Evolutionary conservation across 1,140 invertebrate genomes (phyloP).

Genomic region (Brachionus paranguensis): DNA sequence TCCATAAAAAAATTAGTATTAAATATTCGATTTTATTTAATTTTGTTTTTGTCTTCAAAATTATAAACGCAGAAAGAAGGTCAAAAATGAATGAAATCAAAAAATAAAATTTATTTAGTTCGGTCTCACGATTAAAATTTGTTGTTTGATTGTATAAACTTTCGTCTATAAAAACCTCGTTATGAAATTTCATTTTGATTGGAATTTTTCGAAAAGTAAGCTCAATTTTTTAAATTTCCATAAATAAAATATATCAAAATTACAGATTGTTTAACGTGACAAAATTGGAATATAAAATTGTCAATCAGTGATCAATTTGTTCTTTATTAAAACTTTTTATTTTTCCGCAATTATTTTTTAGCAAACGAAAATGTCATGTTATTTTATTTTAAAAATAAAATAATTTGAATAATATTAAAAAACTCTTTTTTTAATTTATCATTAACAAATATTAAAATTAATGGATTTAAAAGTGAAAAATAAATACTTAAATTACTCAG

Average conservation of each 20-base stretch:
- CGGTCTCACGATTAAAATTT: background rate
- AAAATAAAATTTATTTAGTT: background rate
- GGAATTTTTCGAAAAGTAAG: background rate
- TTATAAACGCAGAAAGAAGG: background rate
- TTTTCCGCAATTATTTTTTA: too few species aligned
- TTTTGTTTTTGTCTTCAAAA: background rate
- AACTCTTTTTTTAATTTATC: background rate
- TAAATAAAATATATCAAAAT: too few species aligned
- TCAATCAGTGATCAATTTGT: too few species aligned
- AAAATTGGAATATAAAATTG: too few species aligned
- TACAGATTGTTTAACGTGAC: too few species aligned
- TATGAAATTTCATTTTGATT: background rate
- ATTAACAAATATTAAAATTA: background rate
- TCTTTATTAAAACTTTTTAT: too few species aligned
- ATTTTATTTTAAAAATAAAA: background rate
- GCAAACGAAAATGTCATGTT: background rate
- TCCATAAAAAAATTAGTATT: background rate
- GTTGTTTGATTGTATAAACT: background rate
- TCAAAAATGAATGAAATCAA: background rate
- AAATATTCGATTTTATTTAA: background rate
- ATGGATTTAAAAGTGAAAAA: background rate
- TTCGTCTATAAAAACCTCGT: background rate
- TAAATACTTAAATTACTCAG: background rate
- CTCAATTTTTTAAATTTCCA: too few species aligned
- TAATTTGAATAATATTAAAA: background rate